phyloP scores from a whole-genome alignment of 2,888 invertebrate species.

The Phragmatobia fuliginosa region DNA sequence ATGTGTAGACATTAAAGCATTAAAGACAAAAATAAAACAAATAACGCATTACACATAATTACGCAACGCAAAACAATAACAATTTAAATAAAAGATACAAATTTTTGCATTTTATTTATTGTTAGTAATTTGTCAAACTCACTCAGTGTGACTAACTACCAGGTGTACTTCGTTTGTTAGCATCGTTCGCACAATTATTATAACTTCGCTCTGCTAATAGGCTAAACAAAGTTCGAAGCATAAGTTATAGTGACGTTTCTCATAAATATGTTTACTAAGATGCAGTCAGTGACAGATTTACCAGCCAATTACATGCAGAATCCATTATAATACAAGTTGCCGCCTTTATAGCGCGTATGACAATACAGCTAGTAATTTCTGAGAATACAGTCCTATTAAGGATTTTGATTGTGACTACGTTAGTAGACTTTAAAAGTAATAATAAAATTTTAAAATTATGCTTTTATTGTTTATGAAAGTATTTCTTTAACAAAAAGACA shows the following conservation, averaged over 20 bases:
- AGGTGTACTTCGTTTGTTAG: neutral
- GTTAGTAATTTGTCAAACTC: neutral
- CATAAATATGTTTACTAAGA: constrained; percentile 14
- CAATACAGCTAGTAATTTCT: constrained; percentile 4
- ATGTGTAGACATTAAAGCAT: too few species aligned
- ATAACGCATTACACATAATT: neutral
- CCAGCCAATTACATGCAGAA: constrained; percentile 16
- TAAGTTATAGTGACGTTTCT: constrained; percentile 14
- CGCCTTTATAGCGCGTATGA: constrained; percentile 3
- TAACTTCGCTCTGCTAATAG: constrained; percentile 2
- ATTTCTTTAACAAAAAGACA: neutral
- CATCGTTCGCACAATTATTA: neutral
- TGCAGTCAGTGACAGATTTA: constrained; percentile 18
- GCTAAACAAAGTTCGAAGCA: constrained; percentile 17
- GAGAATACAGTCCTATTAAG: neutral
- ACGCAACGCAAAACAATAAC: too few species aligned
- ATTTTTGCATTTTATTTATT: neutral
- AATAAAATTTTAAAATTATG: neutral
- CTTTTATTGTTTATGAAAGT: neutral
- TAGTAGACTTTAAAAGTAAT: neutral
- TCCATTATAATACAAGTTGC: constrained; percentile 7
- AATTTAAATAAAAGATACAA: neutral
- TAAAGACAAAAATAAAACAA: too few species aligned
- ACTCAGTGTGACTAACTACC: neutral
- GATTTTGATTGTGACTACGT: neutral